phyloP scores from a whole-genome alignment of 2,113 vertebrate species.

The Melanerpes aurifrons region DNA sequence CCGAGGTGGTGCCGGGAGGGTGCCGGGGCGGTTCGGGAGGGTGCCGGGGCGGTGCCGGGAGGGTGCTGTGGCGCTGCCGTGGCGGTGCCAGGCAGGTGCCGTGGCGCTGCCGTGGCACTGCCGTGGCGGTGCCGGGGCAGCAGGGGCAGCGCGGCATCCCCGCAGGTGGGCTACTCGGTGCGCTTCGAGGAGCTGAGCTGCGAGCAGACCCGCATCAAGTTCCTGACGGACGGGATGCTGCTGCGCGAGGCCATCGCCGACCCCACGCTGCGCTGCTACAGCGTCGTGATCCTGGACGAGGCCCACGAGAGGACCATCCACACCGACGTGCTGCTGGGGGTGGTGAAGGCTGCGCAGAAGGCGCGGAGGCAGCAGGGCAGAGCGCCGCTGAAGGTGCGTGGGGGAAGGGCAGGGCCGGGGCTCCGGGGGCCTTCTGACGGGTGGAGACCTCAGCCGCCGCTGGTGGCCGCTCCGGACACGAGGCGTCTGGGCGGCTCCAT shows the following conservation, averaged over 20 bases:
- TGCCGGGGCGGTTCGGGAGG: too few relatives aligned
- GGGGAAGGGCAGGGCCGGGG: rapidly evolving
- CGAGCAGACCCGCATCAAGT: conserved; percentile 88
- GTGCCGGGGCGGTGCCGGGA: too few relatives aligned
- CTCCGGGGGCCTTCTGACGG: neutral
- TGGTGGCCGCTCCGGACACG: neutral
- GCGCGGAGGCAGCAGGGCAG: conserved; percentile 86
- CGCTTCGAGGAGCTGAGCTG: conserved; percentile 94
- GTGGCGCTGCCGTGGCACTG: too few relatives aligned
- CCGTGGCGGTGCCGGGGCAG: too few relatives aligned
- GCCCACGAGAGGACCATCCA: conserved; percentile 95
- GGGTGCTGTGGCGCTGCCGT: too few relatives aligned
- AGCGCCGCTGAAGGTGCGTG: conserved; percentile 84
- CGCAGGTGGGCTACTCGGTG: conserved; percentile 92
- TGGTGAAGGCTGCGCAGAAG: conserved; percentile 90
- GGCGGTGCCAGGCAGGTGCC: too few relatives aligned
- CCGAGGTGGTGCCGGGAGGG: too few relatives aligned
- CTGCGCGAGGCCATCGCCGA: conserved; percentile 92
- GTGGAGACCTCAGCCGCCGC: neutral
- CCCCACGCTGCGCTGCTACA: conserved; percentile 88
- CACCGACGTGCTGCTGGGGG: conserved; percentile 93
- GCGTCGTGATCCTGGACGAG: conserved; percentile 91
- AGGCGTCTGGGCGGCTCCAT: neutral
- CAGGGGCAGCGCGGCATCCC: neutral
- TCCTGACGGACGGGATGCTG: conserved; percentile 96